These are phyloP conservation scores for Girardia tigrina DNA, from an alignment of 2,888 invertebrate species.

Conservation along the genomic window DNA sequence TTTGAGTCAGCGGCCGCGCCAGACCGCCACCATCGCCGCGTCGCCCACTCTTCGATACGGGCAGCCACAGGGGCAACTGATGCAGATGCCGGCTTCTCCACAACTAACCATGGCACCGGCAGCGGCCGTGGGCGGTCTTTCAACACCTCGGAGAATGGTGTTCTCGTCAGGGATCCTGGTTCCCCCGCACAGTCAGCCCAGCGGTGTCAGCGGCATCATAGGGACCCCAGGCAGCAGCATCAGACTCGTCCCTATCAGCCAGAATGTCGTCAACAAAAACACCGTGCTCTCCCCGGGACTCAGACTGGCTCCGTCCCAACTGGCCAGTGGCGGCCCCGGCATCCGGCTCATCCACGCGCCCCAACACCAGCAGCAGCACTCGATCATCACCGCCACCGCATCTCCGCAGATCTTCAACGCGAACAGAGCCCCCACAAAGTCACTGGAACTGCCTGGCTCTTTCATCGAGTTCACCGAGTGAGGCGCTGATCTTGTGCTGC, in stretches of 20 bases:
- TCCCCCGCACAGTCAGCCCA: no score
- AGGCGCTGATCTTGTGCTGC: not conserved
- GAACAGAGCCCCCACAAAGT: not conserved
- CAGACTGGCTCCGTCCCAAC: no score
- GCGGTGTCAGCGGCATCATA: no score
- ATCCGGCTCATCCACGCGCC: not conserved
- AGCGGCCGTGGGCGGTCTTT: no score
- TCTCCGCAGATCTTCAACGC: not conserved
- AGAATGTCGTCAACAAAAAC: not conserved
- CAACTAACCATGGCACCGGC: no score
- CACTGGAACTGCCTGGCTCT: not conserved
- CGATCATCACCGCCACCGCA: no score
- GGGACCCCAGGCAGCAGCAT: not conserved
- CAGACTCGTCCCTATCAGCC: not conserved
- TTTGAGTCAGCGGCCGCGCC: not conserved
- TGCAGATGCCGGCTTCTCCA: not conserved
- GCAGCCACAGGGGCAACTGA: not conserved
- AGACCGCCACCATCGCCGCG: not conserved
- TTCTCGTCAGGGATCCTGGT: not conserved
- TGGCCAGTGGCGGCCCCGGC: not conserved
- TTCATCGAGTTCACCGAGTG: constrained; percentile 6
- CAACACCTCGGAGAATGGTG: no score
- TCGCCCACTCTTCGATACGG: not conserved
- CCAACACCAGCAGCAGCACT: no score
- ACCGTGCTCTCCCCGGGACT: not conserved